Evolutionary conservation across 2,113 vertebrate genomes (phyloP), one percentile per base, ranked within the genome.

Genomic region (Planiliza haematocheilus): DNA sequence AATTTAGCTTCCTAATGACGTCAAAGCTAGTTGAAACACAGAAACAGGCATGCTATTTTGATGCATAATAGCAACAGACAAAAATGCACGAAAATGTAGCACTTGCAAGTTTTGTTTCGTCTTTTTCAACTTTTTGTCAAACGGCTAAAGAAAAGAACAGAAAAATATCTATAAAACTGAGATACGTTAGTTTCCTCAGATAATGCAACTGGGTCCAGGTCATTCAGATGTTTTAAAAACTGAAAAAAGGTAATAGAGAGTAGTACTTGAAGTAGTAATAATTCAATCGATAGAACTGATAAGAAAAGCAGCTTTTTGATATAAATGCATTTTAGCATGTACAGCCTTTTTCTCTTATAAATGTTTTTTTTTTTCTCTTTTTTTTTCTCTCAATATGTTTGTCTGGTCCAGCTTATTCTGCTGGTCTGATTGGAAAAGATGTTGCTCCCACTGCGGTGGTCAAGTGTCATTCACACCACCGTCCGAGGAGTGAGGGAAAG

Each of bases 291-390:
- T 90, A 91, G 88, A 94, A 92, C 90, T 89, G 79, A 92, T 90
- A 95, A 89, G 90, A 93, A 95, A 97, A 98, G 96, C 96, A 97
- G 97, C 96, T 96, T 97, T 94, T 96, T 94, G 93, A 95, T 95
- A 96, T 95, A 96, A 96, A 97, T 95, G 95, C 95, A 92, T 87
- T 89, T 93, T 93, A 95, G 94, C 95, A 95, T 95, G 94, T 95
- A 96, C 94, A 95, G 94, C 95, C 93, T 95, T 94, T 88, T 92
- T 91, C 85, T 91, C 90, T 88, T 84, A 92, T 91, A 92, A 92
- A 94, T 88, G 81, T 90, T 83, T 88, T 79, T 82, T 84, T 71
- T 81, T 52, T 60, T 12, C 20, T 24, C 81, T 83, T 73, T 79
- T 82, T 77, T 58, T 46, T 75, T 81, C 84, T 77, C 38, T 65